phyloP scores from a whole-genome alignment of 2,797 vertebrate genomes.

The Sebastolobus altivelis region DNA sequence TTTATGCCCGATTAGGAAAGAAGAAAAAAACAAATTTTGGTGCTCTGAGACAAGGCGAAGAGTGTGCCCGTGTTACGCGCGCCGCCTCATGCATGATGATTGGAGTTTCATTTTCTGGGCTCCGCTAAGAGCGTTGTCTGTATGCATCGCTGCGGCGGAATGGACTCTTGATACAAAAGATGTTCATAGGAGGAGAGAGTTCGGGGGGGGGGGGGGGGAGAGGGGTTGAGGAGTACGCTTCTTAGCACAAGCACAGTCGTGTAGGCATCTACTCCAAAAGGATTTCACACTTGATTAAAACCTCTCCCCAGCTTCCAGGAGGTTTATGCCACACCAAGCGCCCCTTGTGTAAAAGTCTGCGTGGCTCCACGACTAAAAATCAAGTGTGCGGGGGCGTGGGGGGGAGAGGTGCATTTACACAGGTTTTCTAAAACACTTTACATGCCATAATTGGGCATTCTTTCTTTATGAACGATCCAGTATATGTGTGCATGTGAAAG shows the following conservation, averaged over 20 bases:
- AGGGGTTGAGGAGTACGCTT: slow-evolving; percentile 67
- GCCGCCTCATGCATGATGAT: slow-evolving; percentile 56
- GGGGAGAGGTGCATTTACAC: slow-evolving; percentile 13
- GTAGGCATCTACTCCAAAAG: slow-evolving; percentile 80
- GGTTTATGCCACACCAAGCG: slow-evolving; percentile 77
- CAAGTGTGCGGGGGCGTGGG: slow-evolving; percentile 6
- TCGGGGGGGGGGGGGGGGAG: slow-evolving; percentile 33
- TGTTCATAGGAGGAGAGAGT: slow-evolving; percentile 72
- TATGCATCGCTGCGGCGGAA: slow-evolving; percentile 73
- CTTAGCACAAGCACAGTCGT: slow-evolving; percentile 67
- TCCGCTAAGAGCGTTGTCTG: slow-evolving; percentile 65
- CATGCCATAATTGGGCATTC: slow-evolving; percentile 25
- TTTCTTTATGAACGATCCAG: slow-evolving; percentile 36
- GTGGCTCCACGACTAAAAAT: slow-evolving; percentile 49
- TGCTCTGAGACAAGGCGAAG: slow-evolving; percentile 11
- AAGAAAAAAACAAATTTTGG: slow-evolving; percentile 24
- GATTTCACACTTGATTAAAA: slow-evolving; percentile 87
- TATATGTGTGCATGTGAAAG: slow-evolving; percentile 1
- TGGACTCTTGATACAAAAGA: slow-evolving; percentile 72
- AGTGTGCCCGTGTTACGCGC: not conserved
- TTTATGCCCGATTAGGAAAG: slow-evolving; percentile 46
- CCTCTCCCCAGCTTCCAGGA: slow-evolving; percentile 81
- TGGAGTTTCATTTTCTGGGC: slow-evolving; percentile 70
- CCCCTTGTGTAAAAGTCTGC: slow-evolving; percentile 58
- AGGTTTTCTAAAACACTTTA: slow-evolving; percentile 51